Evolutionary conservation across 2,888 invertebrate species (phyloP), one percentile per base, ranked within the genome.

Genomic region (Diarsia mendica): DNA sequence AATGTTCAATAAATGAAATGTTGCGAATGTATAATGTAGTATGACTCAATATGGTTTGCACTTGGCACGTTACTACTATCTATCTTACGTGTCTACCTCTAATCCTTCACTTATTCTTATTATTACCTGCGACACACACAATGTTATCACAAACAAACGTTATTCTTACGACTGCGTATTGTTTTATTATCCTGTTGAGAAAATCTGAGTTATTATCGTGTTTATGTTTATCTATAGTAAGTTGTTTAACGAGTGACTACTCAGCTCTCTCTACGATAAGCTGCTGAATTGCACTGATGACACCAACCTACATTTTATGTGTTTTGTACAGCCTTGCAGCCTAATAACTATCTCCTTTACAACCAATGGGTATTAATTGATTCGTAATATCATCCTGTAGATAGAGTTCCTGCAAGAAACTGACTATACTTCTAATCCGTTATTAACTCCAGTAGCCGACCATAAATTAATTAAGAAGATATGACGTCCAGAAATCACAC

Each of bases 101-200:
- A n/a, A 72, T 72, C 33, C 33, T 23, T 28, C 49, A 18, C 28
- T 18, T n/a, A 48, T 9, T 39, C 11, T 9, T 28, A 39, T 20
- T n/a, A 60, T 28, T 28, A 20, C 44, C 44, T 49, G 74, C 28
- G n/a, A 33, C 67, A 69, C 66, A 33, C 65, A 28, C 10, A 46
- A 53, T 55, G 20, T 39, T 74, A 74, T 63, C 48, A n/a, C 13
- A 65, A 8, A 48, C 48, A 55, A 53, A 75, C 66, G n/a, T 20
- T 49, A 23, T 49, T 48, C 44, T 58, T n/a, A 44, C 28, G 18
- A 48, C 15, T 60, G 23, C 5, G 10, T 8, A 60, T 33, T 51
- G 60, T 51, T 33, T 67, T 58, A 60, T 61, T 67, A 51, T 23
- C 10, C 5, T 46, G 18, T 44, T 66, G 44, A 48, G 8, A 63